Evolutionary conservation across 2,113 vertebrate genomes (phyloP), one percentile per base, ranked within the genome.

Genomic region (Rattus norvegicus): DNA sequence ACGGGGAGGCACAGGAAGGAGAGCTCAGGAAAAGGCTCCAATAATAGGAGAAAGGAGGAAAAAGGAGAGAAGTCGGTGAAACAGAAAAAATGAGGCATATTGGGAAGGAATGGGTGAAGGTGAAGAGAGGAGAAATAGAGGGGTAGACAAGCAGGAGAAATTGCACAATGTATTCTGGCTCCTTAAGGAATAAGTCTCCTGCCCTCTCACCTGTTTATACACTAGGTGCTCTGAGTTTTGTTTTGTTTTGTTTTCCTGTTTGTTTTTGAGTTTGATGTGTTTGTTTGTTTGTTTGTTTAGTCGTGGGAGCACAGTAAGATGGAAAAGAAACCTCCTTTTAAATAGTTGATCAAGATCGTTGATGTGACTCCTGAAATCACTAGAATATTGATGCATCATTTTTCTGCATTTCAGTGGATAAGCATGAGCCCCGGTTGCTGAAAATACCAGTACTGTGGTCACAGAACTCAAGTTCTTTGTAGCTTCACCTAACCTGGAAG

Each of bases 231-330:
- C 56, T 56, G 56, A 56, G 56, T 12, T 56, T 12, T 56, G 16
- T 56, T 14, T 56, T n/a, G n/a, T n/a, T n/a, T n/a, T n/a, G n/a
- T n/a, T n/a, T 43, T 43, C 43, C 43, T 43, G 43, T 43, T 43
- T 43, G 43, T 14, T 56, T 56, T 56, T 56, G 1, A 56, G 13
- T 56, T 56, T 56, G 20, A 43, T 47, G 24, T 73, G 7, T 20
- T 43, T 43, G 43, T 43, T 43, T 43, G 43, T 43, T 43, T 43
- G 43, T 43, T 43, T 43, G 10, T 20, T 73, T 3, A 4, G 26
- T 49, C 2, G 1, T 30, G 12, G 0, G 28, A 52, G 28, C 14
- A 26, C 3, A 4, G 26, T 49, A 49, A 7, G 3, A 26, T 14
- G 26, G 6, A 77, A 47, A 77, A 77, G 75, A 77, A 52, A 30